phyloP scores from a whole-genome alignment of 2,888 invertebrate species.

The Andrena chrysosceles region DNA sequence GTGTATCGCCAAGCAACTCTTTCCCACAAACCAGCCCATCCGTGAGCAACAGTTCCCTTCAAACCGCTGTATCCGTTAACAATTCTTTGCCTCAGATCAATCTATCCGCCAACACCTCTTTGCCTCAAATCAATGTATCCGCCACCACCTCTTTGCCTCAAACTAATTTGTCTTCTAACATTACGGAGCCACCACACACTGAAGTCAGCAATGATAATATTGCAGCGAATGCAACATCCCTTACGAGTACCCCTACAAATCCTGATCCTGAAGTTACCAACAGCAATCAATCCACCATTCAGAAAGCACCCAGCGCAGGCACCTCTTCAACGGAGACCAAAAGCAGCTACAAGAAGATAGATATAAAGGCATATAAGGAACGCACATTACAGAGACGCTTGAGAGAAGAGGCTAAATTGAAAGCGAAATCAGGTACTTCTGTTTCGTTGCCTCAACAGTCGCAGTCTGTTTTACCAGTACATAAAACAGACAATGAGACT shows the following conservation, averaged over 20 bases:
- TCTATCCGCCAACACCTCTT: neutral
- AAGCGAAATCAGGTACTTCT: neutral
- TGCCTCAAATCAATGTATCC: neutral
- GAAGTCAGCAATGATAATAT: neutral
- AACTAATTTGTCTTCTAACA: neutral
- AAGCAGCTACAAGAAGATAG: constrained; percentile 74
- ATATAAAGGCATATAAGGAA: constrained; percentile 80
- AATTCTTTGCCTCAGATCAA: neutral
- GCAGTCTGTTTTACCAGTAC: neutral
- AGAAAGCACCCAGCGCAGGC: neutral
- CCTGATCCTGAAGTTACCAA: neutral
- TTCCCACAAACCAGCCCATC: neutral
- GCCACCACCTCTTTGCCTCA: constrained; percentile 3
- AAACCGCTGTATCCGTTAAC: neutral
- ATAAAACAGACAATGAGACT: neutral
- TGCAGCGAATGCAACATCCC: neutral
- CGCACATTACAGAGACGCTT: constrained; percentile 73
- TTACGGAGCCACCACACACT: neutral
- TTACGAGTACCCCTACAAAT: neutral
- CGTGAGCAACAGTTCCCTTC: neutral
- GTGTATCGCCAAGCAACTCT: neutral
- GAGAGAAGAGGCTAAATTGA: constrained; percentile 26
- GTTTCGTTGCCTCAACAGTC: neutral
- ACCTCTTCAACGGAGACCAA: constrained; percentile 24
- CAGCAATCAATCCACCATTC: neutral